Conservation (phyloP, 1,140 invertebrate genomes). For the Drosophila pruinosa region DNA sequence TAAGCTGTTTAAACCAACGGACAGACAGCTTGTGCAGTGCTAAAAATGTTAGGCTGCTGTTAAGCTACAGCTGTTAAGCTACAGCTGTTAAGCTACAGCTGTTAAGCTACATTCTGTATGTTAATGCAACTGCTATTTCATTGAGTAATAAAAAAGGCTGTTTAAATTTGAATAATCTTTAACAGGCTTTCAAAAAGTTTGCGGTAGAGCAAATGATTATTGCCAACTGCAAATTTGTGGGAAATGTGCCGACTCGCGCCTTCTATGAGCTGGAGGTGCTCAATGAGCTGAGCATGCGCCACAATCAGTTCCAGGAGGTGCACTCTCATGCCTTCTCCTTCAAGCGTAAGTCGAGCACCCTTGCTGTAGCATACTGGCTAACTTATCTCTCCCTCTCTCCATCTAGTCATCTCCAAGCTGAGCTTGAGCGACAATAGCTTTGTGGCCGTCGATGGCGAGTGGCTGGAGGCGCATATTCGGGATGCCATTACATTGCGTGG, state of each 20-base stretch:
- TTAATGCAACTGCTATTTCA: no score
- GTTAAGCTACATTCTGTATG: no score
- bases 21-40: not conserved
- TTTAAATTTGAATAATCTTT: not conserved
- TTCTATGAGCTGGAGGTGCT: constrained; percentile 89
- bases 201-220: constrained; percentile 86
- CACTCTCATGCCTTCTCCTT: constrained; percentile 85
- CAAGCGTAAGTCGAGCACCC: constrained; percentile 74
- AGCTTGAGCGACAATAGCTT: constrained; percentile 70
- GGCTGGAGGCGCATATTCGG: constrained; percentile 67
- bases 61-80: not conserved
- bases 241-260: constrained; percentile 86
- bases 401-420: constrained; percentile 75
- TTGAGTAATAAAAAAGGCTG: not conserved
- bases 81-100: no score
- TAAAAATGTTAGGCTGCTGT: not conserved
- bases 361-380: not conserved
- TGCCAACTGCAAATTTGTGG: constrained; percentile 83
- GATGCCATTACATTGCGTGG: constrained; percentile 61
- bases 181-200: constrained; percentile 89
- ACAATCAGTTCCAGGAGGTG: constrained; percentile 85
- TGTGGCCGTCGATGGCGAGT: constrained; percentile 64
- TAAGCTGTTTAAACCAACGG: not conserved
- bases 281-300: constrained; percentile 86
- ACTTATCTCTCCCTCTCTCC: not conserved